Base-by-base conservation (phyloP, 2,888 invertebrate genomes). In the Antitype chi region DNA sequence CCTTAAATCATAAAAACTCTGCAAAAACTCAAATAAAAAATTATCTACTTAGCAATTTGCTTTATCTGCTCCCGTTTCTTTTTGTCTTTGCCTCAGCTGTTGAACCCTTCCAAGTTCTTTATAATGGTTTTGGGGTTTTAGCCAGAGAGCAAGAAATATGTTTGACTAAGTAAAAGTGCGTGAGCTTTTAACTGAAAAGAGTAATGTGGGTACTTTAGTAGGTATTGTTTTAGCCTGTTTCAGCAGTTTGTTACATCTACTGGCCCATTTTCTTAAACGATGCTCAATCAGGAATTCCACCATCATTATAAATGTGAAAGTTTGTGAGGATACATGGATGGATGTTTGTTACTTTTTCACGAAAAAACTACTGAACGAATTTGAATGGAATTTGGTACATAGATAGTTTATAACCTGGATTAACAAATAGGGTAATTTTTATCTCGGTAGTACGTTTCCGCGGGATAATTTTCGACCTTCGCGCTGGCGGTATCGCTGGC, bases 91-190 rank as follows among this genome's bases (percentile, higher is more conserved):
- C 77, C 82, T 90, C 86, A 87, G 80, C 85, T 88, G 88, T 79
- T 88, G 85, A 88, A 89, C 88, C 89, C 88, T 85, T 88, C 77
- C 85, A 85, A 89, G 86, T 89, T 88, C 80, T 87, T 88, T 90
- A 87, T 90, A 89, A 90, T 89, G 89, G 87, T 85, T 91, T 90
- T 85, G 85, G 87, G 89, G 84, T 80, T 86, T 82, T 82, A 84
- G 79, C 77, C 78, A 74, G 82, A 87, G 87, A 87, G 85, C 83
- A 87, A 80, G 78, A 86, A 86, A 87, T 80, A 84, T 87, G 85
- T 85, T 89, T 84, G 77, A 80, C 74, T 86, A 68, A 76, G 78
- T 73, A 78, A 85, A 85, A 81, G 81, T 71, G 83, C 82, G 81
- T 78, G 74, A 78, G 71, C 74, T 74, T 82, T 78, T 81, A 81